These are phyloP conservation scores for Mimas tiliae DNA, from an alignment of 2,888 invertebrate species.

Conservation along the genomic window DNA sequence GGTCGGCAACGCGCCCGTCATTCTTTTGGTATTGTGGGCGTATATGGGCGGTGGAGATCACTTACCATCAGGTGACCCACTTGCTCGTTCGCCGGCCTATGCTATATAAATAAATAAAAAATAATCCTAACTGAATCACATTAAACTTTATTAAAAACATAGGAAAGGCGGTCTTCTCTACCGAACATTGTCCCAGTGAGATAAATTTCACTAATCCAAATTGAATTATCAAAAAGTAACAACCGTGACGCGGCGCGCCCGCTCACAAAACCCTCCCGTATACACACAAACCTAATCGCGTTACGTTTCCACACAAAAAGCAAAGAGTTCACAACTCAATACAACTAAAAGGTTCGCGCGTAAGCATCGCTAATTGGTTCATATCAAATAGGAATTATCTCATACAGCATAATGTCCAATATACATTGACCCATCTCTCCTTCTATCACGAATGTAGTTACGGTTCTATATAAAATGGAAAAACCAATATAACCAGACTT, in stretches of 20 bases:
- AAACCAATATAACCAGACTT: conserved; percentile 50
- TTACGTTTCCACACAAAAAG: conserved; percentile 33
- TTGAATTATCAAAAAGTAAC: conserved; percentile 4
- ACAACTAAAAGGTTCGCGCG: conserved; percentile 65
- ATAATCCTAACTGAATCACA: too few species aligned
- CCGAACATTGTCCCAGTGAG: neutral
- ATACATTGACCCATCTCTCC: conserved; percentile 41
- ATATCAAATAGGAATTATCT: conserved; percentile 78
- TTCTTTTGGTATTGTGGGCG: too few species aligned
- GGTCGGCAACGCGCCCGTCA: too few species aligned
- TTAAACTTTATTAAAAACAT: too few species aligned
- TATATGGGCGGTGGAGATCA: too few species aligned
- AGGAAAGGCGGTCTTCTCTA: neutral
- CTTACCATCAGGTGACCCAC: too few species aligned
- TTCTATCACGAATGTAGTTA: conserved; percentile 26
- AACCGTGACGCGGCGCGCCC: conserved; percentile 6
- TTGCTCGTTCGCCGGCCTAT: too few species aligned
- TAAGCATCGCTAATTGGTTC: conserved; percentile 83
- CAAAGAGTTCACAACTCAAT: conserved; percentile 59
- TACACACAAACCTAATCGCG: conserved; percentile 19
- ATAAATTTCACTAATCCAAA: conserved; percentile 16
- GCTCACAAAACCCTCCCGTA: conserved; percentile 4
- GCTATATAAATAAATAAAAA: too few species aligned
- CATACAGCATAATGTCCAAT: conserved; percentile 58
- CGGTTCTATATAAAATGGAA: conserved; percentile 35